A percentile compares a stretch with the other conserved stretches of the same genome.
Conservation (phyloP, 2,113 vertebrate genomes). For the Etheostoma spectabile region DNA sequence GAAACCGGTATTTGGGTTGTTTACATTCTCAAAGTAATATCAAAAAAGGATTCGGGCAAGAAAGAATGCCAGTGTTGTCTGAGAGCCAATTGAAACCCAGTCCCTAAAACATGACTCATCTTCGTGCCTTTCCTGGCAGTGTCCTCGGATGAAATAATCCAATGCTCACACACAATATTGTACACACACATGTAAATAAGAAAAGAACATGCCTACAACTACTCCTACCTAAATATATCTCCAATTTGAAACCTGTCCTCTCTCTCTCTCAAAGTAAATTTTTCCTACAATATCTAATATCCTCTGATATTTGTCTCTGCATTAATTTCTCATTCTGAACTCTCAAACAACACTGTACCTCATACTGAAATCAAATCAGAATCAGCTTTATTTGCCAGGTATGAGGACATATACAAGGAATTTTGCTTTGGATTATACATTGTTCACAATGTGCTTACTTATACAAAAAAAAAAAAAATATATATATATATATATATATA, state of each 20-base stretch:
- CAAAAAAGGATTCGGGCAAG: neutral
- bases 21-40: constrained; percentile 25
- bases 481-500: no score
- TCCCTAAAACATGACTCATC: constrained; percentile 37
- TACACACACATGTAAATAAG: neutral
- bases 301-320: neutral
- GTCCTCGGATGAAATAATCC: constrained; percentile 31
- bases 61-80: neutral
- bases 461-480: no score
- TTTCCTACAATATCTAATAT: constrained; percentile 15
- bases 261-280: constrained; percentile 1
- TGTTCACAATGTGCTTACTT: no score
- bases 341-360: neutral
- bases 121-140: neutral
- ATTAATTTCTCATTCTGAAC: neutral
- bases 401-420: no score
- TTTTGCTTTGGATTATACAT: no score
- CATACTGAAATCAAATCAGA: neutral
- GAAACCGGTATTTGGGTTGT: neutral
- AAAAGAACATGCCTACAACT: constrained; percentile 5
- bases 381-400: no score
- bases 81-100: constrained; percentile 5
- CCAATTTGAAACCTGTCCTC: neutral
- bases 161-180: constrained; percentile 4
- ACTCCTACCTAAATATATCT: neutral